Conservation (phyloP, 1,140 invertebrate genomes). For the Colletes latitarsis region DNA sequence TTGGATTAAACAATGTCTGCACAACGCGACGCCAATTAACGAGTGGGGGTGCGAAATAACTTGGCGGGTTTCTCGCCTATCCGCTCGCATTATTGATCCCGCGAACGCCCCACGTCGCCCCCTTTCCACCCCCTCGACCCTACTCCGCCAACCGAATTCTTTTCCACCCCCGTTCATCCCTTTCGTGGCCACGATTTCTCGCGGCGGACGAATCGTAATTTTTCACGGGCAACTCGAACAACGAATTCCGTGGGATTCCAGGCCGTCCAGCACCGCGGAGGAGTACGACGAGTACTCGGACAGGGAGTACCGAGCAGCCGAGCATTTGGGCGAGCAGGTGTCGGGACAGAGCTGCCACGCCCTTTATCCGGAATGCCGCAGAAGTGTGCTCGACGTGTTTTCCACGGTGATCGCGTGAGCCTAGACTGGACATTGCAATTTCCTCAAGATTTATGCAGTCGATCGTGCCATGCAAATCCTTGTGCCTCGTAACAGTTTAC, state of each 20-base stretch:
- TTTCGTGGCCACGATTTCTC: slow-evolving; percentile 10
- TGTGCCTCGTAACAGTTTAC: no score
- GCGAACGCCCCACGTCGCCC: not conserved
- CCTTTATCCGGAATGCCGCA: slow-evolving; percentile 78
- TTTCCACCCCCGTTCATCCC: slow-evolving; percentile 6
- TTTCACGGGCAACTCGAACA: slow-evolving; percentile 31
- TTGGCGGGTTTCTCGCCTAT: slow-evolving; percentile 25
- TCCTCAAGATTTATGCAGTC: no score
- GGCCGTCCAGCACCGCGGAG: slow-evolving; percentile 78
- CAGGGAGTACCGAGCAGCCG: slow-evolving; percentile 77
- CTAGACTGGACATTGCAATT: slow-evolving; percentile 4
- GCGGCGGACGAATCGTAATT: slow-evolving; percentile 38
- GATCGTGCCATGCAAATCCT: no score
- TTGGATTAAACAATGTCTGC: slow-evolving; percentile 37
- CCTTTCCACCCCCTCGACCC: not conserved
- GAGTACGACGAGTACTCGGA: slow-evolving; percentile 74
- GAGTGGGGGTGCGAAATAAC: slow-evolving; percentile 28
- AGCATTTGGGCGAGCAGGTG: slow-evolving; percentile 72
- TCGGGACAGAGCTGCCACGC: slow-evolving; percentile 75
- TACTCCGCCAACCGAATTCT: not conserved
- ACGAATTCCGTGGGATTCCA: slow-evolving; percentile 66
- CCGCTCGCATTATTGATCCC: slow-evolving; percentile 41
- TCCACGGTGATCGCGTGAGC: slow-evolving; percentile 64
- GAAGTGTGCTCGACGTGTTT: slow-evolving; percentile 77
- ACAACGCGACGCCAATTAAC: slow-evolving; percentile 32